These are phyloP conservation scores for Papilio protenor DNA, from an alignment of 2,888 invertebrate genomes.

Conservation along the genomic window DNA sequence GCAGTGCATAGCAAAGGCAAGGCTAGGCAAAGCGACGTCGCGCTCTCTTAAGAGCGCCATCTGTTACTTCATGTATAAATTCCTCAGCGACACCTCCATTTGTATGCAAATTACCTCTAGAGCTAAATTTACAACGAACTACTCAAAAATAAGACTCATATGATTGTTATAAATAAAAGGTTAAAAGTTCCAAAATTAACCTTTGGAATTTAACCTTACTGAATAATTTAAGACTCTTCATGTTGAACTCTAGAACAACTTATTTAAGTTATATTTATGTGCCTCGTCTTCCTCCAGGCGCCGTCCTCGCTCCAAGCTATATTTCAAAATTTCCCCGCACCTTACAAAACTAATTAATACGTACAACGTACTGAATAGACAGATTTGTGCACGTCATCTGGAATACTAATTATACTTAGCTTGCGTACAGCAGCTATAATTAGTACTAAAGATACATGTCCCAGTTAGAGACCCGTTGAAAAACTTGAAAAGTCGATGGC, in stretches of 20 bases:
- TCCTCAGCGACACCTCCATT: constrained; percentile 29
- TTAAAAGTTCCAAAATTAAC: too few relatives aligned
- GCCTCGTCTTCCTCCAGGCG: background rate
- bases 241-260: background rate
- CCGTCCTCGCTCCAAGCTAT: constrained; percentile 1
- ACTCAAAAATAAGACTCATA: background rate
- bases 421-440: background rate
- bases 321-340: background rate
- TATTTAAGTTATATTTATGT: background rate
- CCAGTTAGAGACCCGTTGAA: background rate
- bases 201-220: too few relatives aligned
- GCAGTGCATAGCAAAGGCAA: background rate
- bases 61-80: constrained; percentile 33
- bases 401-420: background rate
- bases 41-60: constrained; percentile 9
- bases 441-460: background rate
- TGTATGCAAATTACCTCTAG: constrained; percentile 28
- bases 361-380: background rate
- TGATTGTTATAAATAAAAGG: background rate
- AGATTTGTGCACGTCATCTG: constrained; percentile 7
- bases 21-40: background rate
- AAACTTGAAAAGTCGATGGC: background rate
- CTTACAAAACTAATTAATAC: constrained; percentile 11
- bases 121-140: constrained; percentile 19
- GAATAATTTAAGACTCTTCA: too few relatives aligned